Percentiles rank a stretch among this genome's conserved stretches.
phyloP scores from a whole-genome alignment of 2,888 invertebrate genomes.

The Latrodectus hesperus region DNA sequence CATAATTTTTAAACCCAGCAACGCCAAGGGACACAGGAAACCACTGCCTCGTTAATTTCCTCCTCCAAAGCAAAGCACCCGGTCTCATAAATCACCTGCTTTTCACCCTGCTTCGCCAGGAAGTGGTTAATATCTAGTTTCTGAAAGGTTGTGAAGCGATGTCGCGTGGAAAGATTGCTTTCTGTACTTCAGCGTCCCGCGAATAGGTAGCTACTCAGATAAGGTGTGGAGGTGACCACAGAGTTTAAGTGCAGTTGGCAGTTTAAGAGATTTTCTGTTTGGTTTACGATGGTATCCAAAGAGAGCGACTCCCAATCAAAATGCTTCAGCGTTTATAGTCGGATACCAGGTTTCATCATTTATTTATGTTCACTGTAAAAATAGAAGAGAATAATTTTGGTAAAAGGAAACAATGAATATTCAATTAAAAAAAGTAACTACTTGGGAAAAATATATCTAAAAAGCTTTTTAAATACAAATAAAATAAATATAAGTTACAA shows the following conservation, averaged over 20 bases:
- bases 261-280: not conserved
- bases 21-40: slow-evolving; percentile 29
- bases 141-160: slow-evolving; percentile 2
- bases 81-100: slow-evolving; percentile 30
- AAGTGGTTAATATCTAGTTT: slow-evolving; percentile 25
- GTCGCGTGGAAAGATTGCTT: slow-evolving; percentile 37
- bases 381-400: too few species aligned
- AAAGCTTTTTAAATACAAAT: too few species aligned
- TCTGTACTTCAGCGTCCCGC: slow-evolving; percentile 7
- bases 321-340: too few species aligned
- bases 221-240: not conserved
- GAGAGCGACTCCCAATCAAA: too few species aligned
- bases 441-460: too few species aligned
- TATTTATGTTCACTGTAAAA: too few species aligned
- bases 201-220: not conserved
- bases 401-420: too few species aligned
- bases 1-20: slow-evolving; percentile 39
- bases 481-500: too few species aligned
- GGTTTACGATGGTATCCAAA: not conserved
- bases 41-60: slow-evolving; percentile 46
- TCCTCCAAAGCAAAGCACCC: slow-evolving; percentile 23
- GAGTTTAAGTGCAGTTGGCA: not conserved
- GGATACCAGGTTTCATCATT: too few species aligned
- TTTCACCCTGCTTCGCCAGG: slow-evolving; percentile 12
- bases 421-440: too few species aligned